Evolutionary conservation across 2,888 invertebrate genomes (phyloP), one percentile per base, ranked within the genome.

Genomic region (Tipula lateralis): DNA sequence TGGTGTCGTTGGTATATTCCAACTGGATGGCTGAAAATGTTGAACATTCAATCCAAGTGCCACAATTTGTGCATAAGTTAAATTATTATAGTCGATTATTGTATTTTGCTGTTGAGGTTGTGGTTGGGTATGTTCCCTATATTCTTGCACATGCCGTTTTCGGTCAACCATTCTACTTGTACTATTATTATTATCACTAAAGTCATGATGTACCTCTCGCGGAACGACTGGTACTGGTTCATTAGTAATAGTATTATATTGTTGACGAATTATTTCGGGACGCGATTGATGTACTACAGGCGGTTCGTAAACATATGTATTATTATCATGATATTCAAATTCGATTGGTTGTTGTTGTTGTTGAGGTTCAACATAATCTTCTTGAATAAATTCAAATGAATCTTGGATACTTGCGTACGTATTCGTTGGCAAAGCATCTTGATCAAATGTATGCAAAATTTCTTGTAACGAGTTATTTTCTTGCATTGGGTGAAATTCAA

Each of bases 51-150:
- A 91, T 39, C 94, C 94, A 86, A 94, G 92, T 66, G 94, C 93
- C 87, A 95, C 90, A 88, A 94, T 93, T 90, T 94, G 93, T 1
- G 94, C 95, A 88, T 95, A 95, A 0, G 95, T 94, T 87, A 93
- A n/a, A 84, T 44, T 44, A 50, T 83, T 83, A 83, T 83, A 82
- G 32, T 82, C 82, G 16, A 82, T 83, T 30, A 82, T 30, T 16
- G 82, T 30, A n/a, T 16, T n/a, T 2, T 29, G 16, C 16, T 82
- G 82, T 87, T 84, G 87, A 86, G 80, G 84, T 83, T 83, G 84
- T 83, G 29, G 29, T 50, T 29, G 84, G 16, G 19, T 83, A 34
- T 32, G 34, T 34, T 19, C 32, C 30, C 24, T 83, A 82, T 82
- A 82, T 30, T 82, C 32, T 83, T 34, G 30, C 24, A 34, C 34